Percentiles rank a stretch among this genome's conserved stretches.
Conservation (phyloP, 1,140 invertebrate genomes). For the Bombus polaris region DNA sequence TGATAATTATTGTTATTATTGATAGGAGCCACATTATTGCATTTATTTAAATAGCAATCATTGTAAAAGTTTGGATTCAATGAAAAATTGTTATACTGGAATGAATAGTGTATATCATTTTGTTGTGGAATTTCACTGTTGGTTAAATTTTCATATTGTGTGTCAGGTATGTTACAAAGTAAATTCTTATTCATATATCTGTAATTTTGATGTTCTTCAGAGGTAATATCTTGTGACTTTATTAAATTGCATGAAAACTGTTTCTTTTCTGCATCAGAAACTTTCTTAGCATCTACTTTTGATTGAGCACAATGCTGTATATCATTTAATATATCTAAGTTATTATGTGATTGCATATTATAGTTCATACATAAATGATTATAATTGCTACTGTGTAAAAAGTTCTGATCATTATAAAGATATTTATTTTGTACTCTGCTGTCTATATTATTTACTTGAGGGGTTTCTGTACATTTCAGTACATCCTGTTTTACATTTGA, state of each 20-base stretch:
- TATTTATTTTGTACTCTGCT: constrained; percentile 3
- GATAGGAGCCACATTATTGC: neutral
- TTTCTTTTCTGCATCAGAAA: neutral
- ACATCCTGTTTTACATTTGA: neutral
- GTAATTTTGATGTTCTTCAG: neutral
- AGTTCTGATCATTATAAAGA: neutral
- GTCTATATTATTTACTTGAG: neutral
- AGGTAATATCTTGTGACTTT: neutral
- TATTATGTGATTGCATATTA: neutral
- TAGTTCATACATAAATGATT: neutral
- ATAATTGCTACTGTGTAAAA: neutral
- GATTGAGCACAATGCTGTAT: neutral
- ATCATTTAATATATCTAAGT: neutral
- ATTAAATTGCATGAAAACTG: neutral
- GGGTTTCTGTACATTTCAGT: neutral
- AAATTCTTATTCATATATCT: neutral
- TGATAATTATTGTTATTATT: neutral
- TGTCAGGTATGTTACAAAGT: neutral
- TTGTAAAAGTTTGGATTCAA: constrained; percentile 4
- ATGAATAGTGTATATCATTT: neutral
- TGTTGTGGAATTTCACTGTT: neutral
- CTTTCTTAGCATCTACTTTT: neutral
- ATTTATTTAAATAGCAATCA: neutral
- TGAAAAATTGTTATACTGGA: neutral
- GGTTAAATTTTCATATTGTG: constrained; percentile 2